phyloP scores from a whole-genome alignment of 2,797 vertebrate species.

The Pygocentrus nattereri region DNA sequence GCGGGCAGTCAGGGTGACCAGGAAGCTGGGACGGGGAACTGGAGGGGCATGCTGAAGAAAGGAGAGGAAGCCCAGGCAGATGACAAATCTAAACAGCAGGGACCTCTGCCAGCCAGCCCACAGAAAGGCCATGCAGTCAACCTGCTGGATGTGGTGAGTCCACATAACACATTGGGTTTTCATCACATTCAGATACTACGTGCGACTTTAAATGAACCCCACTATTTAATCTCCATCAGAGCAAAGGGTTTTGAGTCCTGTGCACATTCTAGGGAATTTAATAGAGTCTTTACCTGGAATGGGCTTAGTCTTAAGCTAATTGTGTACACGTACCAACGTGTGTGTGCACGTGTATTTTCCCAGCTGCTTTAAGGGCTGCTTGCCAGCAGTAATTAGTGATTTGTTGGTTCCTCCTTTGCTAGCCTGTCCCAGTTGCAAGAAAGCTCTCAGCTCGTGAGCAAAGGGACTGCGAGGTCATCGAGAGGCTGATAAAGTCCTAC shows the following conservation, averaged over 20 bases:
- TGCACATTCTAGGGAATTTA: too few relatives aligned
- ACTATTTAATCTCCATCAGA: neutral
- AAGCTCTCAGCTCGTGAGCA: slow-evolving; percentile 97
- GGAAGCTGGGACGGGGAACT: slow-evolving; percentile 87
- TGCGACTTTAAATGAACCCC: neutral
- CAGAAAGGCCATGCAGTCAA: slow-evolving; percentile 93
- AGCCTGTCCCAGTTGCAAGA: slow-evolving; percentile 96
- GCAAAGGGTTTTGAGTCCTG: neutral
- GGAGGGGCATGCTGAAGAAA: slow-evolving; percentile 96
- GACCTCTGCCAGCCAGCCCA: slow-evolving; percentile 80
- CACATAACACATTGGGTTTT: neutral
- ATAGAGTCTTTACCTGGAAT: neutral
- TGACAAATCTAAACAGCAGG: slow-evolving; percentile 78
- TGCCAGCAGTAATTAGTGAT: neutral
- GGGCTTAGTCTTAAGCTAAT: neutral
- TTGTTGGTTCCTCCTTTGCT: slow-evolving; percentile 24
- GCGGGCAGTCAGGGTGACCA: slow-evolving; percentile 76
- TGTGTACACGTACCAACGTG: neutral
- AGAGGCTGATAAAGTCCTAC: slow-evolving; percentile 97
- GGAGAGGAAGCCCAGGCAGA: slow-evolving; percentile 84
- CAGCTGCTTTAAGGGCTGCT: neutral
- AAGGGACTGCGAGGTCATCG: slow-evolving; percentile 97
- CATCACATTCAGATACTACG: neutral
- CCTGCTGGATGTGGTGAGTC: slow-evolving; percentile 93
- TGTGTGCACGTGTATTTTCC: neutral